These are phyloP conservation scores for Lasiurus borealis DNA, from an alignment of 2,113 vertebrate species.

Conservation along the genomic window DNA sequence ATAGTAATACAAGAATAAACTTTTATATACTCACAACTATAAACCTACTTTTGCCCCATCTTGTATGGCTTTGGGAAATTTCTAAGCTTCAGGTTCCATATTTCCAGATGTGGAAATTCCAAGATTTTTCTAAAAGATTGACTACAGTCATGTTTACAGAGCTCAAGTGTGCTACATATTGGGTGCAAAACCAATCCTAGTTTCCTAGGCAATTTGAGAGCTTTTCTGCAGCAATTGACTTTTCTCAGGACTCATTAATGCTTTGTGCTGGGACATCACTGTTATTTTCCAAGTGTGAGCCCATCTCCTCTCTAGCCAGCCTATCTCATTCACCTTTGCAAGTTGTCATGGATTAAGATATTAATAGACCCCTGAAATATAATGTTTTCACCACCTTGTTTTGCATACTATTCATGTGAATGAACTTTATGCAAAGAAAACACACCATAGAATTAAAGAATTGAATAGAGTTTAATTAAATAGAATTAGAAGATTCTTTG, in stretches of 20 bases:
- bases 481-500: slow-evolving; percentile 10
- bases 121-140: neutral
- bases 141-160: neutral
- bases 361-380: neutral
- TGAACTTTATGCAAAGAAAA: neutral
- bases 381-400: neutral
- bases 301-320: neutral
- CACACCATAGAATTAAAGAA: neutral
- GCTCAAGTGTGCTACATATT: neutral
- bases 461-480: neutral
- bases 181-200: neutral
- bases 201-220: neutral
- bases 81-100: neutral
- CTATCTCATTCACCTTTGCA: neutral
- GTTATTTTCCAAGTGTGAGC: neutral
- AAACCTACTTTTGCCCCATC: neutral
- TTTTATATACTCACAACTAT: neutral
- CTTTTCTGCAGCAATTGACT: neutral
- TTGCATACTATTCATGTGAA: neutral
- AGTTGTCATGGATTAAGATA: neutral
- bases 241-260: neutral
- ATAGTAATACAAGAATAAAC: neutral
- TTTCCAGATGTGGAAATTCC: neutral
- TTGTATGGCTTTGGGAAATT: neutral
- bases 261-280: neutral